phyloP scores from a whole-genome alignment of 2,113 vertebrate species.

The Phylloscopus trochiloides region DNA sequence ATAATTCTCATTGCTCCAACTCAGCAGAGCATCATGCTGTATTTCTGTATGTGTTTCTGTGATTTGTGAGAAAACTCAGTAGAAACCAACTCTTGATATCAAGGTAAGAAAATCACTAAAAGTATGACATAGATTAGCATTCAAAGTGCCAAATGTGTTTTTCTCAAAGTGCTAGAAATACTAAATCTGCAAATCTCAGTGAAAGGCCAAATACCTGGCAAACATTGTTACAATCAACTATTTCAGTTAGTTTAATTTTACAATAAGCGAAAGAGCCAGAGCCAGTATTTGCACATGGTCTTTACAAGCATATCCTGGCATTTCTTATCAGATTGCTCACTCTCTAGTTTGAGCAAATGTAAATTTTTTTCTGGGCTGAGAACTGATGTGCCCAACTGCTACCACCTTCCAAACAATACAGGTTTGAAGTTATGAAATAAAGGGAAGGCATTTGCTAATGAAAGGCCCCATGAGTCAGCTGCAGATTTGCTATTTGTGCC shows the following conservation, averaged over 20 bases:
- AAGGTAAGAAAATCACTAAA: neutral
- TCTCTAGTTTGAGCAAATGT: neutral
- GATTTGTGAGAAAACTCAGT: neutral
- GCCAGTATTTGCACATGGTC: neutral
- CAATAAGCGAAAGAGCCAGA: neutral
- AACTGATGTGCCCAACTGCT: neutral
- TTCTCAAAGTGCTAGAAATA: neutral
- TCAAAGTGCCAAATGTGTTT: neutral
- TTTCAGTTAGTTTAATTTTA: neutral
- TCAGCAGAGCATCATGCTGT: neutral
- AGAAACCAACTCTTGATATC: neutral
- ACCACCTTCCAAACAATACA: too few species aligned
- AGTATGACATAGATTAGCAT: neutral
- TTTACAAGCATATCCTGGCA: neutral
- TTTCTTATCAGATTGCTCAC: neutral
- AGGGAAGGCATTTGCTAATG: neutral
- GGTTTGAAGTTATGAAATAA: neutral
- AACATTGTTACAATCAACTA: neutral
- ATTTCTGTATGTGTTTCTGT: neutral
- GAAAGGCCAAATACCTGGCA: neutral
- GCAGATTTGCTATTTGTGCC: neutral
- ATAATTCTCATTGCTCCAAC: neutral
- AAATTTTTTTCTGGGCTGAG: neutral
- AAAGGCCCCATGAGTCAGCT: neutral
- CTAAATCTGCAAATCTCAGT: neutral